Evolutionary conservation across 2,797 vertebrate species (phyloP), one percentile per base, ranked within the genome.

Genomic region (Cossypha caffra): DNA sequence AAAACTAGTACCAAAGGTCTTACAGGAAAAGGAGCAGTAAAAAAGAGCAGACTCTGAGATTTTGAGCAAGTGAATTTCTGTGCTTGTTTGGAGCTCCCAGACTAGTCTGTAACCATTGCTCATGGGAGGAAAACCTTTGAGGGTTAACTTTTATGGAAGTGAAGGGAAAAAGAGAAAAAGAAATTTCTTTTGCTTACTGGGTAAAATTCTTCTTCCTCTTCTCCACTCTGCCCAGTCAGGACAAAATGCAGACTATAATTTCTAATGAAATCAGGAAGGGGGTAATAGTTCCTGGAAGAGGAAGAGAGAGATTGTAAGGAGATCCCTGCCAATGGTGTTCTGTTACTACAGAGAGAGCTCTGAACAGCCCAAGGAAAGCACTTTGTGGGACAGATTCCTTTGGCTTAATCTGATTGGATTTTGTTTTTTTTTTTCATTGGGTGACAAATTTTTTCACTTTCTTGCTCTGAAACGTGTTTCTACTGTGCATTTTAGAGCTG

Each of bases 241-340:
- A 89, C 61, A 95, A 97, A 97, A 95, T 92, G 95, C 95, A 97
- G 82, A 94, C 87, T 90, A 80, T 85, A 94, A 91, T 92, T 95
- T 95, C 94, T 97, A 97, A 97, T 96, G 95, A 95, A 97, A 97
- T 97, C 95, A 97, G 95, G 95, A 97, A 97, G 62, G 59, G 88
- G 94, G 89, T 93, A 97, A 96, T 96, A 91, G 92, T 88, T 96
- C 94, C 96, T 97, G 96, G 95, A 97, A 96, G 66, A 96, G 95
- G 97, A 97, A 96, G 81, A 97, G 96, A 97, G 95, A 91, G 69
- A 79, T 51, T 67, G 37, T 64, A 86, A 86, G 55, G 66, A 94
- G 89, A 93, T 88, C 55, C 38, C 66, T 96, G 92, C 94, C 95
- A 97, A 73, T 92, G 92, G 92, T 95, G 62, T 97, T 94, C 78